Base-by-base conservation (phyloP, 2,888 invertebrate species). In the Heliconius cydno region DNA sequence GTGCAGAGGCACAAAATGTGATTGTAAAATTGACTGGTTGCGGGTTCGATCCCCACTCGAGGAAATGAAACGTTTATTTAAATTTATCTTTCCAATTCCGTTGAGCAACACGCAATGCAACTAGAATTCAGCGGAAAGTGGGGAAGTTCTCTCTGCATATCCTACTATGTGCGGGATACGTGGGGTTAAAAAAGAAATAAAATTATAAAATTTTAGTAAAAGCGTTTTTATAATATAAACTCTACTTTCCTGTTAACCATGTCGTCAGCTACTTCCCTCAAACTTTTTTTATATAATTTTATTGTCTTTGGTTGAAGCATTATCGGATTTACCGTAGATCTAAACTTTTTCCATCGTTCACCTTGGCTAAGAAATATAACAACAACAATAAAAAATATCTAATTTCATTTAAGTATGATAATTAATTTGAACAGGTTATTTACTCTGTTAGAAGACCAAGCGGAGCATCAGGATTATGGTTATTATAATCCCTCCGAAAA, bases 261-360 rank as follows among this genome's bases (percentile, higher is more conserved):
- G 80, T 97, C 96, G 65, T 93, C 88, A 1, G 97, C 96, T 0
- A 97, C 97, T 82, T 96, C 95, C 85, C 96, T 96, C 76, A 97
- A 96, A 9, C 95, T 95, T 12, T 93, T 91, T 3, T 96, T 91
- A 86, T 97, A 98, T 84, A 96, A 95, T 85, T 96, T 96, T 1
- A 97, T 97, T 0, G 96, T 96, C 85, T 96, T 96, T 0, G 97
- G 97, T 86, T 97, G 96, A 85, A 98, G 92, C 96, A 98, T 96
- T 12, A 97, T 96, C 83, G 97, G 97, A 86, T 98, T 97, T 0
- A 97, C 97, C 84, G 96, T 96, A 12, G 96, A 96, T 73, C 98
- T 95, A 82, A 98, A 96, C 80, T 96, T 92, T 88, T 97, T 96
- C 98, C 98, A 98, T 78, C 96, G 95, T 83, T 97, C 96, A 0